phyloP scores from a whole-genome alignment of 2,797 vertebrate species.

The Pantherophis alleghaniensis region DNA sequence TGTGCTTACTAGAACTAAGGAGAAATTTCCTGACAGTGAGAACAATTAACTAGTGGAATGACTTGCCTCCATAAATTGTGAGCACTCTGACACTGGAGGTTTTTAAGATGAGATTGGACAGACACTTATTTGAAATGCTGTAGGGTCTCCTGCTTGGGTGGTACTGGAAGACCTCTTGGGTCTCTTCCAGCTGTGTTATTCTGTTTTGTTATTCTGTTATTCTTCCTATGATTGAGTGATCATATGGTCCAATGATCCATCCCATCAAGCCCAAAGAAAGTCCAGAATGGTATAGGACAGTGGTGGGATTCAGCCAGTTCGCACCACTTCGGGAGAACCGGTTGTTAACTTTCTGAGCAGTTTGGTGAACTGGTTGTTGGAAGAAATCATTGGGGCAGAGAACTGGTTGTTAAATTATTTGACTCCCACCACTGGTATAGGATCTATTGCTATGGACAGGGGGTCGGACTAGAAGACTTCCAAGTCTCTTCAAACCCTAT shows the following conservation, averaged over 20 bases:
- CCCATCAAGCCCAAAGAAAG: background rate
- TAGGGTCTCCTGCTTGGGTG: background rate
- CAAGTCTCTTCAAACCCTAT: background rate
- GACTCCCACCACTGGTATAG: too few relatives aligned
- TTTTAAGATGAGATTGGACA: background rate
- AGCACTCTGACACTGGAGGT: background rate
- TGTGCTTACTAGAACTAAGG: background rate
- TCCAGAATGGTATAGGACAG: background rate
- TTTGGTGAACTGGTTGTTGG: too few relatives aligned
- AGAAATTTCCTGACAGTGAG: background rate
- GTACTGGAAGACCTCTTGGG: background rate
- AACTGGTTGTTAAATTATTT: too few relatives aligned
- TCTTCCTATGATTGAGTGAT: background rate
- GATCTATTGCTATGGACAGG: background rate
- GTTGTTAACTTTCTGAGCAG: too few relatives aligned
- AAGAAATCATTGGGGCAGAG: too few relatives aligned
- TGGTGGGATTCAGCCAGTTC: too few relatives aligned
- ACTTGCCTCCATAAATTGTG: background rate
- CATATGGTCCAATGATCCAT: background rate
- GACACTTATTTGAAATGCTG: background rate
- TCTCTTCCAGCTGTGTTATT: background rate
- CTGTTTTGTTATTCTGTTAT: background rate
- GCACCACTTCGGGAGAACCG: too few relatives aligned
- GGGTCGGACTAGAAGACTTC: background rate
- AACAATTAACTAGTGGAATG: background rate